Evolutionary conservation across 1,140 invertebrate species (phyloP), one percentile per base, ranked within the genome.

Genomic region (Nylanderia fulva): DNA sequence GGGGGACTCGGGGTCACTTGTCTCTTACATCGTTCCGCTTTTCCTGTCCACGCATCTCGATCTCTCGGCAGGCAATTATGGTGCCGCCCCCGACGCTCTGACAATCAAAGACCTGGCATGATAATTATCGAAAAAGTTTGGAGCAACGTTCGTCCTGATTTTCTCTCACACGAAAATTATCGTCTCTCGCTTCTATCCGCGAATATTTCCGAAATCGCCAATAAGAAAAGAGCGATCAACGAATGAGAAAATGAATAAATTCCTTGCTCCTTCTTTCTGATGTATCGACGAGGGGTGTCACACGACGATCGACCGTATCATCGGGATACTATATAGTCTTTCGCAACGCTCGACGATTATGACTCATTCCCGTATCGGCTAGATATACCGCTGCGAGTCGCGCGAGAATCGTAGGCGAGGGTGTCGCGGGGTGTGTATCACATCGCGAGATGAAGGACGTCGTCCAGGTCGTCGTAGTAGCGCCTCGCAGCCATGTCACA

Each of bases 401-500:
- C 76, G 52, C 60, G 21, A 56, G 24, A 85, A 63, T 76, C 83
- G 64, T 42, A 56, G 52, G 36, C 86, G 85, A 89, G 52, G 71
- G 71, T 72, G 56, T 54, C 61, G 39, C 74, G 76, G 54, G 71
- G 58, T 83, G 83, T 63, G 76, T 87, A 48, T 91, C 90, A 92
- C 92, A 88, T 90, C 89, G 92, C 91, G 90, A 86, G 86, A 87
- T 91, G 88, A 87, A 87, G 87, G 90, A 85, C 88, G 91, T 92
- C 89, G 91, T 92, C 86, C 88, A 91, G 88, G 90, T 93, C 92
- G 91, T 89, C 92, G 92, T 90, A 93, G 93, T 90, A 93, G 92
- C 93, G 93, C 91, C 92, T 92, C 91, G 91, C 91, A 94, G 92
- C 93, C 93, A 94, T 94, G 93, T 94, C 93, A 94, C 92, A 93